Base-by-base conservation (phyloP, 2,888 invertebrate genomes). In the Philereme vetulata region DNA sequence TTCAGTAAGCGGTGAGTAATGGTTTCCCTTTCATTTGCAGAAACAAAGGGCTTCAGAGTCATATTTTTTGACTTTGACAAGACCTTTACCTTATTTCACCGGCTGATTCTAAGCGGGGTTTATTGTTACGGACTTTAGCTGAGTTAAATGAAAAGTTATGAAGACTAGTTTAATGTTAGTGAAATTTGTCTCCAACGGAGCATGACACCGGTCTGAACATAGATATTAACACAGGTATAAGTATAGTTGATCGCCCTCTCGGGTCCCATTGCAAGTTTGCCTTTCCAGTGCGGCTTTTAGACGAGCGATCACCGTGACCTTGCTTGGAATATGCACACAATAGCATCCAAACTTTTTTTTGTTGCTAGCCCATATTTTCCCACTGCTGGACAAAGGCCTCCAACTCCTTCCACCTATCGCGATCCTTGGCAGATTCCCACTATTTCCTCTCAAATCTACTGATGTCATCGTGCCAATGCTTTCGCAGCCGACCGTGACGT, bases 241-340 rank as follows among this genome's bases (percentile, higher is more conserved):
- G 80, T 85, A 76, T 81, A 77, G 84, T 84, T 73, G 81, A 86
- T 87, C 74, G 83, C 72, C 56, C 86, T 76, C 85, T 57, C 61
- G 86, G 81, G 86, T 62, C 76, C 79, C 83, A 81, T 86, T 78
- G 76, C 77, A 77, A 79, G 78, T 81, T 83, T 74, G 71, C 78
- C 73, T 71, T 67, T 62, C 65, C 64, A 72, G 74, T 74, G 70
- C 70, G 74, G 78, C 77, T 71, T 72, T 71, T 68, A 76, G 68
- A 65, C 64, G 59, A 71, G 78, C 78, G 76, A 53, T 58, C 50
- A 40, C 11, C 32, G 7, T 32, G 2, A 46, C 36, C 42, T 33
- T 9, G 40, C 34, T 6, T 5, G 44, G 21, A 44, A 4, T 0
- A 4, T 21, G 11, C 11, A 44, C 6, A 44, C 6, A 21, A 21